Evolutionary conservation across 2,113 vertebrate genomes (phyloP), one percentile per base, ranked within the genome.

Genomic region (Planiliza haematocheilus): DNA sequence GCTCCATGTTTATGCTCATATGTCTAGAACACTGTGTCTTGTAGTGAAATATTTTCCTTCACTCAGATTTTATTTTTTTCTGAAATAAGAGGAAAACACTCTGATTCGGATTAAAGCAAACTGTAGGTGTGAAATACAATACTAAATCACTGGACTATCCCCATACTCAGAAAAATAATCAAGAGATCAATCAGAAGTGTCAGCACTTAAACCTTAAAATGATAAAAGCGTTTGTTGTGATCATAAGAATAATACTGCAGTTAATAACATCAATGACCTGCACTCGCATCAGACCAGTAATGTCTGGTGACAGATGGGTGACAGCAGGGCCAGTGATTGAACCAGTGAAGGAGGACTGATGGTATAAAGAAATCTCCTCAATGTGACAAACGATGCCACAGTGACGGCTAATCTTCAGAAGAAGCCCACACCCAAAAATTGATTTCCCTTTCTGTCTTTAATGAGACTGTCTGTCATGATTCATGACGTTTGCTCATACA

Each of bases 381-480:
- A 75, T 58, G 2, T 70, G 61, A 86, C 72, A 81, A 74, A 82
- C 74, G 81, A 70, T 78, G 63, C 39, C 70, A 64, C 74, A 57
- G 37, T 8, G 58, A 50, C 62, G 9, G 62, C 82, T 79, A 82
- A 89, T 90, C 87, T 90, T 77, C 46, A 66, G 58, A 86, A 30
- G 79, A 68, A 78, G 74, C 55, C 18, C 24, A 49, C 69, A 69
- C 55, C 85, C 69, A 37, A 79, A 64, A 83, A 92, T 90, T 61
- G 87, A 93, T 91, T 93, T 82, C 74, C 84, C 83, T 84, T 85
- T 65, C 81, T 72, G 45, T 51, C 48, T 77, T 82, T 92, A 91
- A 93, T 86, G 85, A 89, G 81, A 70, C 87, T 86, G 90, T 88
- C 91, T 86, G 77, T 74, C 66, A 69, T 85, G 86, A 93, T 91